These are phyloP conservation scores for Mamestra brassicae DNA, from an alignment of 2,888 invertebrate genomes.

Conservation along the genomic window DNA sequence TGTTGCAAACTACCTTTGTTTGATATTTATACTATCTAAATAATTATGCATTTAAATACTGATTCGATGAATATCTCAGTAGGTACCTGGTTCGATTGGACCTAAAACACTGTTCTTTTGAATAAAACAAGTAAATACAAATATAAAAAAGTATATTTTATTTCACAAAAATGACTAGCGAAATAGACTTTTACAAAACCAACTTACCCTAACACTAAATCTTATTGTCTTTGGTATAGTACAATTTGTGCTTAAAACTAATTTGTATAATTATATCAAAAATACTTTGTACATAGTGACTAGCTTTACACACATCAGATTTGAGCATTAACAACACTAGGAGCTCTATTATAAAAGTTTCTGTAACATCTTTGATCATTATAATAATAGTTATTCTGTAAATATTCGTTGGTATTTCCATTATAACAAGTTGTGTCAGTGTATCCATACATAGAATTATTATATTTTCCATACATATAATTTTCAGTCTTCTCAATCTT, in stretches of 20 bases:
- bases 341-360: conserved; percentile 82
- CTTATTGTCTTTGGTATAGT: conserved; percentile 79
- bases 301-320: conserved; percentile 72
- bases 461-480: conserved; percentile 74
- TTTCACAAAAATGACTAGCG: conserved; percentile 83
- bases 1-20: conserved; percentile 20
- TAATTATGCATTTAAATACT: neutral
- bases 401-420: conserved; percentile 75
- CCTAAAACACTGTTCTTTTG: neutral
- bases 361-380: conserved; percentile 85
- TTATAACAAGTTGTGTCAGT: conserved; percentile 79
- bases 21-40: neutral
- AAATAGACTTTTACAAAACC: conserved; percentile 76
- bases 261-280: conserved; percentile 64
- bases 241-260: conserved; percentile 54
- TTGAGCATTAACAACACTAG: conserved; percentile 84
- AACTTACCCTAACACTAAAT: conserved; percentile 67
- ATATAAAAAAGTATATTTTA: conserved; percentile 73
- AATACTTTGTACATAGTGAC: conserved; percentile 68
- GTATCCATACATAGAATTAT: conserved; percentile 75
- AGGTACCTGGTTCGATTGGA: too few relatives aligned
- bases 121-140: conserved; percentile 63
- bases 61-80: neutral
- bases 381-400: conserved; percentile 81
- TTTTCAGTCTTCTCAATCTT: conserved; percentile 77